phyloP scores from a whole-genome alignment of 2,113 vertebrate genomes.

The Gnathonemus echidnorhynchus region DNA sequence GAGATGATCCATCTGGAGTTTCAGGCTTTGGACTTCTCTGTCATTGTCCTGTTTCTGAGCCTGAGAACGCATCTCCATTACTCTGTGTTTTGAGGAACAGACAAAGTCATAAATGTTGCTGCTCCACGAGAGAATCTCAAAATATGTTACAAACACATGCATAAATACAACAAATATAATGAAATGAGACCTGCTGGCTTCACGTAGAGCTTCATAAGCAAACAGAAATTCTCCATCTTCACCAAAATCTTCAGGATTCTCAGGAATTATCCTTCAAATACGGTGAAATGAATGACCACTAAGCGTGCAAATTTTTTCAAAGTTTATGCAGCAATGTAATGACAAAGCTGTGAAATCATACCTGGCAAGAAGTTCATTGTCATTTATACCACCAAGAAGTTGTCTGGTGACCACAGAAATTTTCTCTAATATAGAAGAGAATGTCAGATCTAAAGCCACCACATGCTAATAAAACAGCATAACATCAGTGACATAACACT shows the following conservation, averaged over 20 bases:
- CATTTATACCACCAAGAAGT: conserved; percentile 74
- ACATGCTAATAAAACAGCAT: background rate
- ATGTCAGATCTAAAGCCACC: background rate
- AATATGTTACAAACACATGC: background rate
- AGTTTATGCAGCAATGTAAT: background rate
- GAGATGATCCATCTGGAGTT: conserved; percentile 76
- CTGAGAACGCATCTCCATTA: conserved; percentile 77
- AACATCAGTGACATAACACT: background rate
- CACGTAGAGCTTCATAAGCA: conserved; percentile 79
- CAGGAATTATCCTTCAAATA: conserved; percentile 62
- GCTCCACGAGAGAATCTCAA: background rate
- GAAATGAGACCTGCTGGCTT: conserved; percentile 74
- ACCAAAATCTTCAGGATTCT: conserved; percentile 69
- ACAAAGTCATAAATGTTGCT: background rate
- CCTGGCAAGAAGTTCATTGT: conserved; percentile 73
- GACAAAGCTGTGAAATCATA: conserved; percentile 39
- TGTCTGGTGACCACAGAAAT: conserved; percentile 74
- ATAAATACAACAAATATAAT: background rate
- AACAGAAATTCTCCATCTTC: conserved; percentile 77
- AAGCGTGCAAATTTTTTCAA: background rate
- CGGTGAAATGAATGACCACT: background rate
- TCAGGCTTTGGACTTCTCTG: conserved; percentile 74
- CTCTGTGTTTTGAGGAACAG: background rate
- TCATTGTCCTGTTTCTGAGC: conserved; percentile 77
- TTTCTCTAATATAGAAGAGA: conserved; percentile 65